phyloP scores from a whole-genome alignment of 2,888 invertebrate genomes.

The Acronicta alni region DNA sequence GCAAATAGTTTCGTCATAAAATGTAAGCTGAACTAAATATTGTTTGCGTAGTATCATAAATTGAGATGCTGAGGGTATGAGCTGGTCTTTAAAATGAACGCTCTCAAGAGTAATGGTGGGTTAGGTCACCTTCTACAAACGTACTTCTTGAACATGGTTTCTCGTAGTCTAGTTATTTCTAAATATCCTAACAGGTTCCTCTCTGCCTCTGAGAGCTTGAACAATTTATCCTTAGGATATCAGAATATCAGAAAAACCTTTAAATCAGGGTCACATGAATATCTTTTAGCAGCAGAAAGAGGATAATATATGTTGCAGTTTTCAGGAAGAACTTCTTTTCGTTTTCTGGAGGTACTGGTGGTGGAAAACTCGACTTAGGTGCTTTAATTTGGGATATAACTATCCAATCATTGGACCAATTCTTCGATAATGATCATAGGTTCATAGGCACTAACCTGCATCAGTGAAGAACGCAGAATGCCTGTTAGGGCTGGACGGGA shows the following conservation, averaged over 20 bases:
- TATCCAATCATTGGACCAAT: not conserved
- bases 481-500: conserved; percentile 92
- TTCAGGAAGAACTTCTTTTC: too few relatives aligned
- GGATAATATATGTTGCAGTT: too few relatives aligned
- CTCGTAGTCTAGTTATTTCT: too few relatives aligned
- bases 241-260: too few relatives aligned
- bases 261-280: too few relatives aligned
- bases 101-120: not conserved
- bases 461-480: conserved; percentile 91
- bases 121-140: conserved; percentile 1
- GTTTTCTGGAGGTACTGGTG: not conserved
- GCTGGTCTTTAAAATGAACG: conserved; percentile 7
- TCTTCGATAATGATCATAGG: not conserved
- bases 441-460: conserved; percentile 84
- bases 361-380: not conserved
- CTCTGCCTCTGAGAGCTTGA: too few relatives aligned
- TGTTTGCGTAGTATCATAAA: conserved; percentile 22
- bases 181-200: too few relatives aligned
- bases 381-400: not conserved
- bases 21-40: conserved; percentile 22
- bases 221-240: too few relatives aligned
- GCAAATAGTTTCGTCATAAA: conserved; percentile 31
- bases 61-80: conserved; percentile 7
- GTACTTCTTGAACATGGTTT: not conserved
- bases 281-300: too few relatives aligned